Evolutionary conservation across 2,113 vertebrate genomes (phyloP), one percentile per base, ranked within the genome.

Genomic region (Neogobius melanostomus): DNA sequence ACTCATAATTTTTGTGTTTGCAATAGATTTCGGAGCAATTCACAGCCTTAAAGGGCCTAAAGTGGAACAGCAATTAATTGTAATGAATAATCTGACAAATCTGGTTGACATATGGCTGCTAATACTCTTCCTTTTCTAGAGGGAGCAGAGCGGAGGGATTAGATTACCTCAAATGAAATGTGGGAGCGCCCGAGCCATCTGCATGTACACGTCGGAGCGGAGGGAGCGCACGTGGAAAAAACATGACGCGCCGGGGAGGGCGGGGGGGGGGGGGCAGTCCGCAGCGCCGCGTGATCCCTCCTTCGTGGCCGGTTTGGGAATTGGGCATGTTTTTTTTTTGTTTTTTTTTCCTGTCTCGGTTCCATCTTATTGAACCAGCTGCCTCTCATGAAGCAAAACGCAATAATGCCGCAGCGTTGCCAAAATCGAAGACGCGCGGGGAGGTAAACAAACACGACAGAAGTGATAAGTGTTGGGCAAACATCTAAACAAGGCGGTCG

Each of bases 51-150:
- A 98, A 98, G 98, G 56, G 97, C 98, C 98, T 98, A 98, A 98
- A 99, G 95, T 99, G 97, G 98, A 98, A 98, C 97, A 97, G 97
- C 98, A 99, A 99, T 99, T 99, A 99, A 99, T 99, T 99, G 98
- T 99, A 99, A 99, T 99, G 98, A 99, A 98, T 98, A 99, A 98
- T 99, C 97, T 98, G 98, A 99, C 98, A 99, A 99, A 98, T 98
- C 97, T 98, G 96, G 95, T 97, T 99, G 98, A 98, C 98, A 99
- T 99, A 99, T 99, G 98, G 98, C 97, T 94, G 93, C 97, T 99
- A 99, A 99, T 99, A 96, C 97, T 92, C 94, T 94, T 96, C 94
- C 96, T 97, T 56, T 99, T 99, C 97, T 98, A 95, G 95, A 95
- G 96, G 95, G 97, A 98, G 95, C 96, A 96, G 28, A 36, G 94